These are phyloP conservation scores for Eubasilissa splendida DNA, from an alignment of 2,888 invertebrate species.

Conservation along the genomic window DNA sequence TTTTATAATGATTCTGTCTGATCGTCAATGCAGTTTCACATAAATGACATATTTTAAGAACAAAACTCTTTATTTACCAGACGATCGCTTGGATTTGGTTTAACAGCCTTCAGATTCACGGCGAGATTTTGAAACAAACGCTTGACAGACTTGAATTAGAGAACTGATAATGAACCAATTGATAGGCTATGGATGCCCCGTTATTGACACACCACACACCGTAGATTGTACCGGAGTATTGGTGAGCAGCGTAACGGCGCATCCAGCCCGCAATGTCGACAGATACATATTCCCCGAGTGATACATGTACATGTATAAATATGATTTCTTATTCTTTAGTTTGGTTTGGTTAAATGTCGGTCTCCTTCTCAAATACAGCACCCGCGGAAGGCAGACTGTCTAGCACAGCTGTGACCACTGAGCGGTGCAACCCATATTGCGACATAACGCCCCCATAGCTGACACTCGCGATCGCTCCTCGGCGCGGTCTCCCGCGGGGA, in stretches of 20 bases:
- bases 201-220: background rate
- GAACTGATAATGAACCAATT: background rate
- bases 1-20: too few species aligned
- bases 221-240: background rate
- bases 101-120: background rate
- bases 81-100: background rate
- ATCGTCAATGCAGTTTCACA: too few species aligned
- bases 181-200: slow-evolving; percentile 42
- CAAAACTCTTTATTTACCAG: background rate
- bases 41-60: background rate
- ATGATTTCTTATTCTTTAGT: slow-evolving; percentile 50
- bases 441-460: slow-evolving; percentile 59
- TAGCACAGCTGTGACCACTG: slow-evolving; percentile 71
- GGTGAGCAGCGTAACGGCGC: slow-evolving; percentile 25
- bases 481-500: slow-evolving; percentile 67
- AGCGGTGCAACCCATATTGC: slow-evolving; percentile 63
- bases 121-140: slow-evolving; percentile 39
- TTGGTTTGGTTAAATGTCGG: slow-evolving; percentile 72
- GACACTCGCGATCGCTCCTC: slow-evolving; percentile 67
- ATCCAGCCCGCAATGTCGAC: slow-evolving; percentile 36
- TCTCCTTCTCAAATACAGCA: slow-evolving; percentile 89
- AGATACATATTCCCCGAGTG: slow-evolving; percentile 18
- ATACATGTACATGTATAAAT: slow-evolving; percentile 14
- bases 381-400: slow-evolving; percentile 81
- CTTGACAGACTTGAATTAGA: slow-evolving; percentile 25